Conservation (phyloP, 2,113 vertebrate species). For the Onychostruthus taczanowskii region DNA sequence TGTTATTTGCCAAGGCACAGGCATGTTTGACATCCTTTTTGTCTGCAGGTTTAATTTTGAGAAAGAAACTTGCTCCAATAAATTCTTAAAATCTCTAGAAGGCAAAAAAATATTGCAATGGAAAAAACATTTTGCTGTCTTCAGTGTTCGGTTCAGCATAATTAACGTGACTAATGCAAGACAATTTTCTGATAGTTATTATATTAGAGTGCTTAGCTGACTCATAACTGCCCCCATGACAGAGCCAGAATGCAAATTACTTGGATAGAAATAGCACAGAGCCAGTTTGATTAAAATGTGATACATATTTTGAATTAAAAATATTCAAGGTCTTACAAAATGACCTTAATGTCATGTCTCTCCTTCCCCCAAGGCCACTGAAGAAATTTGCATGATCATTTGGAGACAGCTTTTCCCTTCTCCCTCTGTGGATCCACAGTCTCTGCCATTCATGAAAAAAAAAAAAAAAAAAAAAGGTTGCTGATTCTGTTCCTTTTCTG, state of each 20-base stretch:
- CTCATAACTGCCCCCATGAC: slow-evolving; percentile 71
- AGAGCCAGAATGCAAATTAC: slow-evolving; percentile 69
- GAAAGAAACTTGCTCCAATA: slow-evolving; percentile 30
- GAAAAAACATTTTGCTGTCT: slow-evolving; percentile 66
- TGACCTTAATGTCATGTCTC: slow-evolving; percentile 53
- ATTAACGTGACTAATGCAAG: slow-evolving; percentile 81
- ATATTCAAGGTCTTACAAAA: slow-evolving; percentile 59
- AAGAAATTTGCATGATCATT: slow-evolving; percentile 54
- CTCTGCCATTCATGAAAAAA: background rate
- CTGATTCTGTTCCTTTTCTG: background rate
- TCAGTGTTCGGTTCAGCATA: slow-evolving; percentile 70
- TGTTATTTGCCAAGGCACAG: background rate
- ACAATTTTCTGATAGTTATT: slow-evolving; percentile 76
- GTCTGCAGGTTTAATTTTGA: slow-evolving; percentile 36
- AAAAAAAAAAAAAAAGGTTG: background rate
- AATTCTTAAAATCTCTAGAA: slow-evolving; percentile 61
- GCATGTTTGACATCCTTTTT: background rate
- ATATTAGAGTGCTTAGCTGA: slow-evolving; percentile 71
- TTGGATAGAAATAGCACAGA: slow-evolving; percentile 37
- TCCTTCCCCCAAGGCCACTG: background rate
- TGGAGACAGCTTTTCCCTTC: background rate
- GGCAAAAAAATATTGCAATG: slow-evolving; percentile 51
- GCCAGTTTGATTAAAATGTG: slow-evolving; percentile 72
- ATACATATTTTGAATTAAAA: slow-evolving; percentile 66
- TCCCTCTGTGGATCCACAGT: background rate